A percentile compares a stretch with the other conserved stretches of the same genome.
phyloP scores from a whole-genome alignment of 1,140 invertebrate genomes.

The Atta cephalotes region DNA sequence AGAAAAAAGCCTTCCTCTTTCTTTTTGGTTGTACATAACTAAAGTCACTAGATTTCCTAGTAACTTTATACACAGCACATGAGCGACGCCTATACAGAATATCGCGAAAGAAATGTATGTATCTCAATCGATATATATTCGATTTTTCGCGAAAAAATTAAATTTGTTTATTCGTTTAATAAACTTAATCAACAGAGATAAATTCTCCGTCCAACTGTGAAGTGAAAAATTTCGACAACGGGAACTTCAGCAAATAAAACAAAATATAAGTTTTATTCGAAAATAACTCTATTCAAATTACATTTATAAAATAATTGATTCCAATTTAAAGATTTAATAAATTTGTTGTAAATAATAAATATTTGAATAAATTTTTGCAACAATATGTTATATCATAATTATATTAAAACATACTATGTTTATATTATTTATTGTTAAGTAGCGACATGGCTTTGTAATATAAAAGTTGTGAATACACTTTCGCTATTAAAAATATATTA shows the following conservation, averaged over 20 bases:
- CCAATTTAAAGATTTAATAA: not conserved
- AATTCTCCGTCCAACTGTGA: not conserved
- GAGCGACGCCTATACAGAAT: not conserved
- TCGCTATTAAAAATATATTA: not conserved
- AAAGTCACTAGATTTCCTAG: no score
- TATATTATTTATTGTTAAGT: not conserved
- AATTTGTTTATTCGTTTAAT: not conserved
- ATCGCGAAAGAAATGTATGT: not conserved
- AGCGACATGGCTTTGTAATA: not conserved
- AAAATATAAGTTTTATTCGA: not conserved
- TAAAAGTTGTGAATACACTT: not conserved
- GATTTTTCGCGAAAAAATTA: not conserved
- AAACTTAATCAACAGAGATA: not conserved
- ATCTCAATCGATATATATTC: not conserved
- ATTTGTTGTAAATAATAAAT: constrained; percentile 6
- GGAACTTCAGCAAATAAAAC: not conserved
- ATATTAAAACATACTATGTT: constrained; percentile 9
- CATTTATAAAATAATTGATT: not conserved
- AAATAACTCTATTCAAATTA: not conserved
- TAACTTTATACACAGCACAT: not conserved
- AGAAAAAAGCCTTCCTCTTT: no score
- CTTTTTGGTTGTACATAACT: no score
- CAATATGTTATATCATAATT: not conserved
- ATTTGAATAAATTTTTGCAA: not conserved
- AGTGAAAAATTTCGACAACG: not conserved